Percentiles rank a stretch among this genome's conserved stretches.
These are phyloP conservation scores for Salpingus planirostris DNA, from an alignment of 2,888 invertebrate species.

Conservation along the genomic window DNA sequence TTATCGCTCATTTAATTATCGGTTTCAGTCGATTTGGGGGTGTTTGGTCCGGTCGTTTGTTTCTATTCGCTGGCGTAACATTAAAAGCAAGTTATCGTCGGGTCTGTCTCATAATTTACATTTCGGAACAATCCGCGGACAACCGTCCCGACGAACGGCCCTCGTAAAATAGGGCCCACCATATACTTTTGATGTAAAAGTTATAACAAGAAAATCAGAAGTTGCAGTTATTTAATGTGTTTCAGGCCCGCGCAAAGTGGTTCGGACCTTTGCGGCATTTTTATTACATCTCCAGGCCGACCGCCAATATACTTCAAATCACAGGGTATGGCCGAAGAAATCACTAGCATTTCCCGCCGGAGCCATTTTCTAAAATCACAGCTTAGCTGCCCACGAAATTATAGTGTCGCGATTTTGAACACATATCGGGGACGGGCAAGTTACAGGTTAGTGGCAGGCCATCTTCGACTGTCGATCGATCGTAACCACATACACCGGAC, in stretches of 20 bases:
- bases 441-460: conserved; percentile 18
- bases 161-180: conserved; percentile 12
- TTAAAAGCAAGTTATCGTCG: conserved; percentile 5
- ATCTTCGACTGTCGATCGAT: conserved; percentile 16
- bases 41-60: too few species aligned
- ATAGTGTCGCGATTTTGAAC: conserved; percentile 34
- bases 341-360: conserved; percentile 39
- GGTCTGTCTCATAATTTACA: conserved; percentile 9
- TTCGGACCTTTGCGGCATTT: conserved; percentile 28
- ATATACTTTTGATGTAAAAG: conserved; percentile 20
- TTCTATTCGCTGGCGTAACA: too few species aligned
- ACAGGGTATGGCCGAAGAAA: conserved; percentile 38
- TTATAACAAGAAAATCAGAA: conserved; percentile 28
- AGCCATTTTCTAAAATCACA: conserved; percentile 42
- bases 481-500: too few species aligned
- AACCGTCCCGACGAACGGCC: conserved; percentile 5
- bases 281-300: conserved; percentile 45
- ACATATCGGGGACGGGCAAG: conserved; percentile 21
- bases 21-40: too few species aligned
- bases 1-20: too few species aligned
- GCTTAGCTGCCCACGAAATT: conserved; percentile 42
- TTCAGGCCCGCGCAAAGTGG: conserved; percentile 25
- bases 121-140: conserved; percentile 10
- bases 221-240: conserved; percentile 26
- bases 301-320: conserved; percentile 45